These are phyloP conservation scores for Phortica magna DNA, from an alignment of 2,888 invertebrate genomes.

Conservation along the genomic window DNA sequence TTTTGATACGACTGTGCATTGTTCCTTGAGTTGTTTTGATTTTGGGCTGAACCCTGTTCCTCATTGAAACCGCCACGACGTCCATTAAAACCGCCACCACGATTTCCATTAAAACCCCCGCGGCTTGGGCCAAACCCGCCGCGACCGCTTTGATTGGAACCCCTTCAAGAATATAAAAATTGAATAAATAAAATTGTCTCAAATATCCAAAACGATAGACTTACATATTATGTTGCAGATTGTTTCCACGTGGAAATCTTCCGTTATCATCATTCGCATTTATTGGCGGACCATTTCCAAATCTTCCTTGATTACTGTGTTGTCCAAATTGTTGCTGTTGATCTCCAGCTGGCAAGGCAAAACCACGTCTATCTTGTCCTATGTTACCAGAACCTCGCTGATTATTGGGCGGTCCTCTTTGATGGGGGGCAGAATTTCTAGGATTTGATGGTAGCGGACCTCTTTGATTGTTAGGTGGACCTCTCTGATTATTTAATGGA, in stretches of 20 bases:
- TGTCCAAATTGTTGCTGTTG: constrained; percentile 58
- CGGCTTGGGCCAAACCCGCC: constrained; percentile 57
- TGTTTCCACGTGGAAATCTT: constrained; percentile 54
- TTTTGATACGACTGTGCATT: constrained; percentile 67
- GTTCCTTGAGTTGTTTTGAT: constrained; percentile 73
- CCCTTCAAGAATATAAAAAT: constrained; percentile 32
- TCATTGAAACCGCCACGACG: constrained; percentile 77
- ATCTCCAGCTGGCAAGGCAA: constrained; percentile 71
- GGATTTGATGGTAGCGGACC: not conserved
- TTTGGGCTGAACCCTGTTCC: constrained; percentile 60
- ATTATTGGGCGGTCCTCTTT: constrained; percentile 26
- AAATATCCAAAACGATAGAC: not conserved
- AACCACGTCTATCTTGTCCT: constrained; percentile 76
- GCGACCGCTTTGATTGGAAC: constrained; percentile 70
- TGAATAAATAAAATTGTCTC: not conserved
- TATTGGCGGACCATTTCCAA: constrained; percentile 53
- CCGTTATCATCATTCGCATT: constrained; percentile 47
- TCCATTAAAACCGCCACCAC: constrained; percentile 59
- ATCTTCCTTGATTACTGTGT: constrained; percentile 73
- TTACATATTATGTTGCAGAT: constrained; percentile 54
- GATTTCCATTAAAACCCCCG: constrained; percentile 58
- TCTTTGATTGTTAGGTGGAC: not conserved
- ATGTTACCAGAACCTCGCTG: constrained; percentile 37
- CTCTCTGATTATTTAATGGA: not conserved
- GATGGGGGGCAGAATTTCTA: constrained; percentile 38